Evolutionary conservation across 2,888 invertebrate species (phyloP).

Genomic region (Caenorhabditis sp.): DNA sequence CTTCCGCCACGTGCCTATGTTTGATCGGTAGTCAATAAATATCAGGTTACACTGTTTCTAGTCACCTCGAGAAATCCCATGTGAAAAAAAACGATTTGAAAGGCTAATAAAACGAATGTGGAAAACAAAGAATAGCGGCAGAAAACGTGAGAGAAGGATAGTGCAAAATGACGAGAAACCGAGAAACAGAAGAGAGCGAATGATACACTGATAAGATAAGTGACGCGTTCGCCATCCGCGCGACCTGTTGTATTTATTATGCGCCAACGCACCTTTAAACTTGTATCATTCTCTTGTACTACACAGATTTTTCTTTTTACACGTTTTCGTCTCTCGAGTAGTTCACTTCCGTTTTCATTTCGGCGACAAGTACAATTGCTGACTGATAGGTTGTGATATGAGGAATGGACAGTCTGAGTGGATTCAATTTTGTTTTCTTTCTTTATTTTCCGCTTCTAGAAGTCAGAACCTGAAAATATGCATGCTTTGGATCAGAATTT

Average conservation of each 20-base stretch:
- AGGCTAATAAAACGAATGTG: slow-evolving; percentile 28
- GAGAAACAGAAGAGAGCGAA: slow-evolving; percentile 28
- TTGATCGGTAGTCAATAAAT: slow-evolving; percentile 24
- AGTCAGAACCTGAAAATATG: no score
- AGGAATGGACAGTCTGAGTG: neutral
- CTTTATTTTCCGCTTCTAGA: no score
- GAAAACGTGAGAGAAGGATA: neutral
- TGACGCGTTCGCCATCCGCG: slow-evolving; percentile 25
- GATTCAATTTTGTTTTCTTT: no score
- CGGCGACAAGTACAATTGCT: neutral
- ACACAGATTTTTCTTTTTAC: neutral
- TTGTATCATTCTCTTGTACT: neutral
- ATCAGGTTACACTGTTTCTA: slow-evolving; percentile 34
- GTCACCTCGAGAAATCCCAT: neutral
- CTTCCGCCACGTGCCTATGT: slow-evolving; percentile 21
- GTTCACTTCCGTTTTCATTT: neutral
- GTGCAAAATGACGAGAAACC: slow-evolving; percentile 12
- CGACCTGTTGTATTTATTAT: slow-evolving; percentile 16
- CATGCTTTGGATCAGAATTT: neutral
- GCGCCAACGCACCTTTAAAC: slow-evolving; percentile 8
- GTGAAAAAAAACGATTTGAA: slow-evolving; percentile 21
- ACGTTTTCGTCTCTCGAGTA: neutral
- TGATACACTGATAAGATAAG: slow-evolving; percentile 35
- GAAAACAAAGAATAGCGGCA: slow-evolving; percentile 2
- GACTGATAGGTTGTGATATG: neutral